phyloP scores from a whole-genome alignment of 92 coral and sea anemone genomes.

The Porites divaricata region DNA sequence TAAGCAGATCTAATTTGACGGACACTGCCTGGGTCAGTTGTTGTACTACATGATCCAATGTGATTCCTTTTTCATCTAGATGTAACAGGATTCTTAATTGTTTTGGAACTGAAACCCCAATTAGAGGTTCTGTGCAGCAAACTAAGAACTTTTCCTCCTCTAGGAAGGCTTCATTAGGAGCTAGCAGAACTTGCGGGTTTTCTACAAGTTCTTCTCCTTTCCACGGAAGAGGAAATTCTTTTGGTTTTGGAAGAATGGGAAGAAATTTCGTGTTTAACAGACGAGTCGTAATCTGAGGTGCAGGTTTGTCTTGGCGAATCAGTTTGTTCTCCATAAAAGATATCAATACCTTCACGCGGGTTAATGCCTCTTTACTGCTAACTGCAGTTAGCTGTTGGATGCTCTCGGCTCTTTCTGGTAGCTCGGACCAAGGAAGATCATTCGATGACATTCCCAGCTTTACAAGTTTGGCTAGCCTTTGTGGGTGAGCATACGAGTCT shows the following conservation, averaged over 20 bases:
- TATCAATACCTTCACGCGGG: conserved; percentile 38
- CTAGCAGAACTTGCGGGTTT: conserved; percentile 13
- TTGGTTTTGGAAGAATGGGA: conserved; percentile 56
- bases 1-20: background rate
- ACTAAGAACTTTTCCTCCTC: conserved; percentile 47
- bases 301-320: background rate
- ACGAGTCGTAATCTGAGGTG: background rate
- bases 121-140: conserved; percentile 48
- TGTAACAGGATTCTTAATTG: conserved; percentile 28
- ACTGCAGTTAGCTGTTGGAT: conserved; percentile 26
- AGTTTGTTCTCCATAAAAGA: conserved; percentile 48
- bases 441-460: conserved; percentile 74
- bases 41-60: conserved; percentile 29
- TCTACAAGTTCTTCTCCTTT: conserved; percentile 52
- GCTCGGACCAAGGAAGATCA: conserved; percentile 70
- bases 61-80: conserved; percentile 20
- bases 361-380: conserved; percentile 35
- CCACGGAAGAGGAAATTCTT: conserved; percentile 59
- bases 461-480: conserved; percentile 43
- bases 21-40: conserved; percentile 55
- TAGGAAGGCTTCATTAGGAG: conserved; percentile 47
- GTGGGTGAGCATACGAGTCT: conserved; percentile 20
- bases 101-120: conserved; percentile 30
- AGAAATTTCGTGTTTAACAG: conserved; percentile 45
- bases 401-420: conserved; percentile 71